Conservation (phyloP, 2,797 vertebrate genomes). For the Acanthis flammea region DNA sequence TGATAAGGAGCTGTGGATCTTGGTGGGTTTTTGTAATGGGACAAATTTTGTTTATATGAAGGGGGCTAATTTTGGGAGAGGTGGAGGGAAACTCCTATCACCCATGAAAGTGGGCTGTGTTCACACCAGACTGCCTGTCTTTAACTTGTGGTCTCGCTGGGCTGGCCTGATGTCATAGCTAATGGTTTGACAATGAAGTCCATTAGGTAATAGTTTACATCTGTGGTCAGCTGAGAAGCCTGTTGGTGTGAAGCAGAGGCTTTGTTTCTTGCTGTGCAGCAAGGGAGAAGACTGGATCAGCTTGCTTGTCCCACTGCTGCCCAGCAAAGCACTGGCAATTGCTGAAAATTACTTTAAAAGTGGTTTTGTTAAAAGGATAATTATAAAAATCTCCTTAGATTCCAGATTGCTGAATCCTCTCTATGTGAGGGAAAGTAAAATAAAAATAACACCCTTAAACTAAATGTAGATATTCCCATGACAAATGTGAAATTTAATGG, state of each 20-base stretch:
- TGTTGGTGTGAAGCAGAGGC: not conserved
- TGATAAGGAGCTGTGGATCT: conserved; percentile 61
- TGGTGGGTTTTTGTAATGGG: not conserved
- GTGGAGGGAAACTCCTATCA: not conserved
- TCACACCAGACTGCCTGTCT: not conserved
- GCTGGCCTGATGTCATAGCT: not conserved
- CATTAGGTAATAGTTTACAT: not conserved
- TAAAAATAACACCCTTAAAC: not conserved
- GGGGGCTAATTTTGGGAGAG: not conserved
- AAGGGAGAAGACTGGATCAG: not conserved
- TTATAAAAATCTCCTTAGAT: not conserved
- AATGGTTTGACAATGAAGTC: not conserved
- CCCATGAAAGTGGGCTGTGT: not conserved
- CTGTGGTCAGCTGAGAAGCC: not conserved
- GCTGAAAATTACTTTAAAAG: not conserved
- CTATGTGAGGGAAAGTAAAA: not conserved
- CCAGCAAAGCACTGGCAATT: not conserved
- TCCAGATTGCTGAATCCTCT: not conserved
- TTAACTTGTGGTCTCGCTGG: not conserved
- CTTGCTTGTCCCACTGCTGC: not conserved
- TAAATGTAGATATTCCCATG: not conserved
- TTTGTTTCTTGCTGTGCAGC: not conserved
- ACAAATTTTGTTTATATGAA: not conserved
- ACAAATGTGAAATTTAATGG: not conserved
- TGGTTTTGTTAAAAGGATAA: not conserved